A percentile compares a stretch with the other conserved stretches of the same genome.
These are phyloP conservation scores for Pteria penguin DNA, from an alignment of 2,888 invertebrate genomes.

Conservation along the genomic window DNA sequence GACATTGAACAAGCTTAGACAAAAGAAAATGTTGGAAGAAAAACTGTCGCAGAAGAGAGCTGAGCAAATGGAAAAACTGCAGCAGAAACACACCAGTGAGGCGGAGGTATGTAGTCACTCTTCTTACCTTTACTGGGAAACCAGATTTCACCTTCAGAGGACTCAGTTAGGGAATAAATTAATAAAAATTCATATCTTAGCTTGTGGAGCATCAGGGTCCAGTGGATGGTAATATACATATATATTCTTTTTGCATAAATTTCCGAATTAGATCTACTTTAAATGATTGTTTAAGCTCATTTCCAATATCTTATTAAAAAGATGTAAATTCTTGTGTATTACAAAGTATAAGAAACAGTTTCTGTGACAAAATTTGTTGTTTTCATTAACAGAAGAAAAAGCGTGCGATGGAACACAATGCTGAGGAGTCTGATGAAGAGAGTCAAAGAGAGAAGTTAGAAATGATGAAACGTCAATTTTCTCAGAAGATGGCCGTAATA, in stretches of 20 bases:
- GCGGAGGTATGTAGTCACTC: constrained; percentile 64
- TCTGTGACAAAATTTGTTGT: neutral
- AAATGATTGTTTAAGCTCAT: no score
- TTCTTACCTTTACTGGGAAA: no score
- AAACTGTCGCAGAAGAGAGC: constrained; percentile 69
- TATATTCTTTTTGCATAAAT: no score
- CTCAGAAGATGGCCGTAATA: constrained; percentile 72
- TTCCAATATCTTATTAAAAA: no score
- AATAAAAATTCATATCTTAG: neutral
- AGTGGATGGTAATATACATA: no score
- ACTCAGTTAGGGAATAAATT: no score
- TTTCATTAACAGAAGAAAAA: constrained; percentile 57
- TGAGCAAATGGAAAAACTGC: constrained; percentile 72
- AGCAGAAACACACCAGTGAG: constrained; percentile 72
- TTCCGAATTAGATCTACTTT: no score
- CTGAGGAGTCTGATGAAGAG: constrained; percentile 74
- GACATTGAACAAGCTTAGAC: constrained; percentile 76
- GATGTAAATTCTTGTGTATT: no score
- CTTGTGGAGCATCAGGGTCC: neutral
- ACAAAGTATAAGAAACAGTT: no score
- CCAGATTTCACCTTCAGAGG: no score
- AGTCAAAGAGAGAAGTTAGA: constrained; percentile 62
- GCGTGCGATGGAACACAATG: constrained; percentile 66
- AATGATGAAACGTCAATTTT: constrained; percentile 74
- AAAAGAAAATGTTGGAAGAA: constrained; percentile 77